These are phyloP conservation scores for Corynorhinus townsendii DNA, from an alignment of 2,113 vertebrate genomes.

Conservation along the genomic window DNA sequence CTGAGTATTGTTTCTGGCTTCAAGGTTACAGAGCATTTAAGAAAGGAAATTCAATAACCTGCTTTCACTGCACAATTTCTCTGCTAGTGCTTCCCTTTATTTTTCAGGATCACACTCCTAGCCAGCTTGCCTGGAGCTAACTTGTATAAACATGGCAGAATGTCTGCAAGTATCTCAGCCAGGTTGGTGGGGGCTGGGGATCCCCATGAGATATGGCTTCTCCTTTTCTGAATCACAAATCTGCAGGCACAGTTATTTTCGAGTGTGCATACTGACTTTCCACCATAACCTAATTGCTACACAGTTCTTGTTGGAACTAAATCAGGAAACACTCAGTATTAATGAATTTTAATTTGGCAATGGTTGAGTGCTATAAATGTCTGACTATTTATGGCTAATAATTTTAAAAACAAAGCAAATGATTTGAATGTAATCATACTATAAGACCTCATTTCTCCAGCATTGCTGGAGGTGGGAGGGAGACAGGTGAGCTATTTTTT, in stretches of 20 bases:
- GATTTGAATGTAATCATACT: conserved; percentile 2
- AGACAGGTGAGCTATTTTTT: background rate
- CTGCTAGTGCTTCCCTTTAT: conserved; percentile 6
- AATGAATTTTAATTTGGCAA: conserved; percentile 56
- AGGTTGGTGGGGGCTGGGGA: background rate
- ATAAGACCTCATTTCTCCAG: background rate
- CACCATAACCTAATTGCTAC: conserved; percentile 8
- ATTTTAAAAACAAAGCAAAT: conserved; percentile 56
- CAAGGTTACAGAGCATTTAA: conserved; percentile 31
- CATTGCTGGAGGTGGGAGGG: background rate
- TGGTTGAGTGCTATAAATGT: background rate
- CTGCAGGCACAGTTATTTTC: background rate
- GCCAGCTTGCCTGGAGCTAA: conserved; percentile 17
- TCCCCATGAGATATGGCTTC: background rate
- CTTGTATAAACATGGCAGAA: conserved; percentile 27
- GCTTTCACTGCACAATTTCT: conserved; percentile 36
- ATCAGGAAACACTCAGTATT: conserved; percentile 54
- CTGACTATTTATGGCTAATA: conserved; percentile 45
- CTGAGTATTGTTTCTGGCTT: conserved; percentile 11
- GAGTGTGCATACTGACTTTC: background rate
- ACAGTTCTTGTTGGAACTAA: conserved; percentile 34
- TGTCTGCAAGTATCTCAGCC: conserved; percentile 2
- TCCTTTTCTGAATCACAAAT: conserved; percentile 38
- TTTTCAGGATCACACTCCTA: background rate
- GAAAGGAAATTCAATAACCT: conserved; percentile 54